Conservation (phyloP, 2,113 vertebrate species). For the Sitta europaea region DNA sequence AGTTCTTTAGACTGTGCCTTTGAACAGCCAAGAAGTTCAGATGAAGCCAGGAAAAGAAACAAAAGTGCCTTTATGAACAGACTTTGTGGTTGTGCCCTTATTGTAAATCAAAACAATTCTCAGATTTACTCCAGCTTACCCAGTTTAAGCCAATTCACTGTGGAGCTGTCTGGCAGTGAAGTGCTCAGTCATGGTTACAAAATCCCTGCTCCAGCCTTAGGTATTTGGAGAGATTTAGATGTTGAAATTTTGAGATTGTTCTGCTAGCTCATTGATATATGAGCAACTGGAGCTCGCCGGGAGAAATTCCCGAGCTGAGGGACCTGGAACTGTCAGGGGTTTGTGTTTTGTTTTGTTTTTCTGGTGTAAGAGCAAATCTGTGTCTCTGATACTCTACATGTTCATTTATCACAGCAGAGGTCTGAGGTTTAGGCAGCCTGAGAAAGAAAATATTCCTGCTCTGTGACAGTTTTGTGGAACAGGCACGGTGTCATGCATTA, state of each 20-base stretch:
- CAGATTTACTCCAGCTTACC: not conserved
- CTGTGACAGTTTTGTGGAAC: not conserved
- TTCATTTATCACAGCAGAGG: not conserved
- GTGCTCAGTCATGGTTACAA: not conserved
- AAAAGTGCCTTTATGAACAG: not conserved
- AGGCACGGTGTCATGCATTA: not conserved
- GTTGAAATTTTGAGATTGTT: not conserved
- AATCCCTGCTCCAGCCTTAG: not conserved
- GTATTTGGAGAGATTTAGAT: not conserved
- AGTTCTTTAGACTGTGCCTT: not conserved
- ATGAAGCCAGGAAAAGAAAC: not conserved
- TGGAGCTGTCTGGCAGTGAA: not conserved
- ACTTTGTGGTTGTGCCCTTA: not conserved
- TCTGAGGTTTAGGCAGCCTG: not conserved
- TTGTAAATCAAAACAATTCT: not conserved
- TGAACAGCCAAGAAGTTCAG: not conserved
- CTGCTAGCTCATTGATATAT: not conserved
- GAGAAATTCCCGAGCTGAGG: not conserved
- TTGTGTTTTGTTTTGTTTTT: not conserved
- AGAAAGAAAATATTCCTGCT: not conserved
- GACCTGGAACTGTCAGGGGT: not conserved
- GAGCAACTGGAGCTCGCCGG: not conserved
- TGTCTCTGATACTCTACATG: not conserved
- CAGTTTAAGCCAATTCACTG: not conserved
- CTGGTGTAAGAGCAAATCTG: not conserved